phyloP scores from a whole-genome alignment of 2,797 vertebrate species.

The Catharus ustulatus region DNA sequence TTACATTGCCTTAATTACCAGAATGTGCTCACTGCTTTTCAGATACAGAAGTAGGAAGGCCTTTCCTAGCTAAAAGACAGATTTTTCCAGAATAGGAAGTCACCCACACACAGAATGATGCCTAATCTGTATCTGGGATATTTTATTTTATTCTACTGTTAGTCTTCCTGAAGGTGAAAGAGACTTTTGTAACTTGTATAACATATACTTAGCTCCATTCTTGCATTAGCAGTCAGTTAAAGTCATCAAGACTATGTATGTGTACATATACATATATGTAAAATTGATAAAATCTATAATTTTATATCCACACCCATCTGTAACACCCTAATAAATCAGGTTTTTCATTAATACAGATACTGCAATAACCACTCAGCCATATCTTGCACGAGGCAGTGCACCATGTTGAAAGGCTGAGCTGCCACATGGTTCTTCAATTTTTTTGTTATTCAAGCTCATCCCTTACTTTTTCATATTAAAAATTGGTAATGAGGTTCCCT shows the following conservation, averaged over 20 bases:
- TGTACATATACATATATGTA: not conserved
- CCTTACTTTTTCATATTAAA: slow-evolving; percentile 32
- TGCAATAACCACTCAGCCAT: not conserved
- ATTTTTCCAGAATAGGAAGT: not conserved
- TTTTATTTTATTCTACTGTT: not conserved
- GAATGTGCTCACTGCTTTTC: not conserved
- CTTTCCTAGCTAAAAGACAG: not conserved
- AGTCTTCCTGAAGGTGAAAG: not conserved
- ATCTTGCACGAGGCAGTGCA: not conserved
- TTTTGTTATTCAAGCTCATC: not conserved
- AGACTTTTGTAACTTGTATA: not conserved
- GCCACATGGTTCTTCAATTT: not conserved
- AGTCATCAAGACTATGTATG: not conserved
- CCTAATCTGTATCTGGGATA: not conserved
- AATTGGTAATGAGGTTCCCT: slow-evolving; percentile 5
- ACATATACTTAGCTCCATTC: not conserved
- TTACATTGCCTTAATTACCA: slow-evolving; percentile 6
- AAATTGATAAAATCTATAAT: not conserved
- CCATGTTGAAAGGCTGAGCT: not conserved
- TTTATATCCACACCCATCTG: not conserved
- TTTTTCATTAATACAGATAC: not conserved
- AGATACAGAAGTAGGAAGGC: not conserved
- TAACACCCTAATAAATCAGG: not conserved
- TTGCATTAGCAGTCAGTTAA: not conserved
- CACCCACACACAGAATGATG: not conserved